Percentiles rank a stretch among this genome's conserved stretches.
Evolutionary conservation across 2,888 invertebrate genomes (phyloP).

Genomic region (Dicycla oo): DNA sequence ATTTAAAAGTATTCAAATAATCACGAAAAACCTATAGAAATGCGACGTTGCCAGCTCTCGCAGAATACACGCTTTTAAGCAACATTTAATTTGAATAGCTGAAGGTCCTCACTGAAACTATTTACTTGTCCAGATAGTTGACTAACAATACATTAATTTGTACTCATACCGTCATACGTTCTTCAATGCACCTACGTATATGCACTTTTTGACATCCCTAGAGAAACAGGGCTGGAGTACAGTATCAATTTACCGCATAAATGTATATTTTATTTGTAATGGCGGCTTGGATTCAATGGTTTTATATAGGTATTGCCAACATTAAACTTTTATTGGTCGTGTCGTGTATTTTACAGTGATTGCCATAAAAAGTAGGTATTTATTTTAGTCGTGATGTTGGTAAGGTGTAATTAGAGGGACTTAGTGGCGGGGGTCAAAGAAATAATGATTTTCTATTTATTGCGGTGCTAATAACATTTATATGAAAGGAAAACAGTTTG

Average conservation of each 20-base stretch:
- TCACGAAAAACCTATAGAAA: too few relatives aligned
- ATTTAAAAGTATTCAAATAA: too few relatives aligned
- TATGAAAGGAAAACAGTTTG: too few relatives aligned
- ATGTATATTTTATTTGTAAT: constrained; percentile 49
- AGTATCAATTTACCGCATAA: constrained; percentile 50
- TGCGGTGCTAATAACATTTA: not conserved
- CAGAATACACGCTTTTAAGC: too few relatives aligned
- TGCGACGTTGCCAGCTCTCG: too few relatives aligned
- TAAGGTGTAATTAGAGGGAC: constrained; percentile 9
- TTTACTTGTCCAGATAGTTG: not conserved
- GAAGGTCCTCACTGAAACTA: not conserved
- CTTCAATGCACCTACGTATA: not conserved
- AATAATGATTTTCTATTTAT: not conserved
- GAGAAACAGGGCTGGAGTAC: not conserved
- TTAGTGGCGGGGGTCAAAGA: not conserved
- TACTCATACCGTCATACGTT: too few relatives aligned
- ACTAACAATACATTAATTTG: too few relatives aligned
- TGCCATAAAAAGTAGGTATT: constrained; percentile 45
- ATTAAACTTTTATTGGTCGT: constrained; percentile 44
- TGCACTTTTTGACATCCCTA: constrained; percentile 24
- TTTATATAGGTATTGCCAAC: constrained; percentile 44
- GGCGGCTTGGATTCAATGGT: constrained; percentile 26
- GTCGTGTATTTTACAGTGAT: constrained; percentile 27
- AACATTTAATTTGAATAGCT: not conserved
- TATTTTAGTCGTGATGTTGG: constrained; percentile 33